Percentiles rank a stretch among this genome's conserved stretches.
phyloP scores from a whole-genome alignment of 2,113 vertebrate species.

The Apteryx owenii region DNA sequence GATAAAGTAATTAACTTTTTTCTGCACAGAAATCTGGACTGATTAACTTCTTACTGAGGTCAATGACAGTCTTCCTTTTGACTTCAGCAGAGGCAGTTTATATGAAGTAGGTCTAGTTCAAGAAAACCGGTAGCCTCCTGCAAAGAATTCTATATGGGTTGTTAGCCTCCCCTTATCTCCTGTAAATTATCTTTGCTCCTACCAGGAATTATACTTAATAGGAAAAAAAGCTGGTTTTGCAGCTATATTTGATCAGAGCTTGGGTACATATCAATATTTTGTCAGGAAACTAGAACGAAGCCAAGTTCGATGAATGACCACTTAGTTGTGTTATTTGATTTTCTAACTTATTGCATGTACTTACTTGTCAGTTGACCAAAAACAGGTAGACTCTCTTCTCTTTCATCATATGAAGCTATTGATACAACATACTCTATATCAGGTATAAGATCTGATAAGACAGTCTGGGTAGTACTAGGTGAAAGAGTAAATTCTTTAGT shows the following conservation, averaged over 20 bases:
- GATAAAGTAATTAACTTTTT: neutral
- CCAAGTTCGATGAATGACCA: neutral
- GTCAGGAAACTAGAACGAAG: neutral
- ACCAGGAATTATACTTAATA: neutral
- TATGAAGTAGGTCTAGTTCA: neutral
- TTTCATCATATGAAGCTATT: conserved; percentile 83
- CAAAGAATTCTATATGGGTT: neutral
- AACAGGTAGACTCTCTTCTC: conserved; percentile 89
- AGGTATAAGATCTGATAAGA: conserved; percentile 86
- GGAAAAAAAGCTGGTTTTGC: neutral
- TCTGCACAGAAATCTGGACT: accelerated
- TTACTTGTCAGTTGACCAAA: conserved; percentile 94
- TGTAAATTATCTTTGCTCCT: neutral
- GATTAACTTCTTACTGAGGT: neutral
- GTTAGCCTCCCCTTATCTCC: neutral
- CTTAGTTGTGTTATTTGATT: neutral
- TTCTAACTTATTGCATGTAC: conserved; percentile 49
- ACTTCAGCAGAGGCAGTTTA: neutral
- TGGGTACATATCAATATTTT: neutral
- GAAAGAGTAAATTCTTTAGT: conserved; percentile 88
- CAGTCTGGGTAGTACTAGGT: conserved; percentile 83
- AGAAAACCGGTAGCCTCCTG: neutral
- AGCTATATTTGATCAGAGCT: neutral
- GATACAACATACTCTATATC: conserved; percentile 89
- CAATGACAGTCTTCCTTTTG: neutral